Percentiles rank a stretch among this genome's conserved stretches.
phyloP scores from a whole-genome alignment of 1,140 invertebrate species.

The Fopius arisanus region DNA sequence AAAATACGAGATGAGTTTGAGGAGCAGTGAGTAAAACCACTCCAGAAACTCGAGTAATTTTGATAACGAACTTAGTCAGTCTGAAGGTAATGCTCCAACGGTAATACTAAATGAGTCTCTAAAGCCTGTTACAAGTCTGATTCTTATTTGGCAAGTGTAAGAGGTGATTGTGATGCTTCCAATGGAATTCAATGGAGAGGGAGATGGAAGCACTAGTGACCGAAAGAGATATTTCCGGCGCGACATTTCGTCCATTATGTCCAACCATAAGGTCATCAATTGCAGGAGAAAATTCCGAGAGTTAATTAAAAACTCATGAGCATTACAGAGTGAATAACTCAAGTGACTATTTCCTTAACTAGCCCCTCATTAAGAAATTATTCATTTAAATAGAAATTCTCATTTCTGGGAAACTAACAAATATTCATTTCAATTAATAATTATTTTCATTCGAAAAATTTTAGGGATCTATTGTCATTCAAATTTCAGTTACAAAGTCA shows the following conservation, averaged over 20 bases:
- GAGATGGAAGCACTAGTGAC: background rate
- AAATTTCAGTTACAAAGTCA: no score
- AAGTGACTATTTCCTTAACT: no score
- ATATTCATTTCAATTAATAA: no score
- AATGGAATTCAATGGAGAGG: background rate
- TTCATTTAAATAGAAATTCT: no score
- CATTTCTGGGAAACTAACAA: no score
- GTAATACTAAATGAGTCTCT: background rate
- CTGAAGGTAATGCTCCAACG: constrained; percentile 6
- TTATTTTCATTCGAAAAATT: no score
- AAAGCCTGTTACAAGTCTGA: background rate
- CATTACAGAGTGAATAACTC: constrained; percentile 26
- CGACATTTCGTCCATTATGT: constrained; percentile 25
- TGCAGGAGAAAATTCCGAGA: constrained; percentile 30
- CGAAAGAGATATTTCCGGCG: constrained; percentile 28
- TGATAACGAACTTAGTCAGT: background rate
- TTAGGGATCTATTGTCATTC: no score
- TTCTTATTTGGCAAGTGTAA: constrained; percentile 17
- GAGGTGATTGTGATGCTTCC: background rate
- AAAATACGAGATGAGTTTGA: background rate
- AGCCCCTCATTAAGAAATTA: no score
- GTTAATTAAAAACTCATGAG: background rate
- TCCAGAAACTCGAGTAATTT: background rate
- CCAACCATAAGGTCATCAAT: constrained; percentile 8
- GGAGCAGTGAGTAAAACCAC: background rate